These are phyloP conservation scores for Macaca fascicularis DNA, from an alignment of 2,113 vertebrate species.

Conservation along the genomic window T2T-MFA8v1.1 NC_088394.1:56146001-56146500, in stretches of 20 bases:
- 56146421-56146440: neutral
- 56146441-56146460: neutral
- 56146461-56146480: neutral
- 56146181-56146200: constrained; percentile 69
- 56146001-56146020: constrained; percentile 68
- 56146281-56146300: constrained; percentile 42
- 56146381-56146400: constrained; percentile 15
- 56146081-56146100: constrained; percentile 69
- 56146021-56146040: constrained; percentile 64
- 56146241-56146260: constrained; percentile 68
- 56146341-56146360: constrained; percentile 17
- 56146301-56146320: constrained; percentile 46
- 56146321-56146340: constrained; percentile 40
- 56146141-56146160: constrained; percentile 53
- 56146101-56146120: constrained; percentile 69
- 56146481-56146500: neutral
- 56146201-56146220: constrained; percentile 74
- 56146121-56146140: constrained; percentile 59
- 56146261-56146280: constrained; percentile 56
- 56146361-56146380: neutral
- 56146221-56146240: constrained; percentile 71
- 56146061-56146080: constrained; percentile 70
- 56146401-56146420: neutral
- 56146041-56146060: constrained; percentile 75
- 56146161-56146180: constrained; percentile 69